A percentile compares a stretch with the other conserved stretches of the same genome.
phyloP scores from a whole-genome alignment of 2,888 invertebrate genomes.

The Tyria jacobaeae region DNA sequence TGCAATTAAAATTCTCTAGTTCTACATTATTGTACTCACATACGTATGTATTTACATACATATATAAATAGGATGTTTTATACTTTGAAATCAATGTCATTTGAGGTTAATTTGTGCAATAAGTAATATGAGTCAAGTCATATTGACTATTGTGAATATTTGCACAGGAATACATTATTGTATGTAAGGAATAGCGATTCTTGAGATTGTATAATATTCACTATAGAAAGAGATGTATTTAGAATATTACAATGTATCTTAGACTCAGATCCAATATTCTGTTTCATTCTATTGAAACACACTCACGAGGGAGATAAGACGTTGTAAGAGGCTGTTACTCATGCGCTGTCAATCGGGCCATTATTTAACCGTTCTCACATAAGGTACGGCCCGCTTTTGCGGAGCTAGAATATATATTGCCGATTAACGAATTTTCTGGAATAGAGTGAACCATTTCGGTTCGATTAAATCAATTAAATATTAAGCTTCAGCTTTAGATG shows the following conservation, averaged over 20 bases:
- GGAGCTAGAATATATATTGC: constrained; percentile 5
- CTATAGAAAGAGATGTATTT: neutral
- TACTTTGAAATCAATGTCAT: too few species aligned
- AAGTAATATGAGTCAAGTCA: too few species aligned
- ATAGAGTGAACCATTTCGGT: neutral
- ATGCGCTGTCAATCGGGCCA: constrained; percentile 44
- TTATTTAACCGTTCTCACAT: constrained; percentile 30
- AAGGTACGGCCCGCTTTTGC: neutral
- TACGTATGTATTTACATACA: too few species aligned
- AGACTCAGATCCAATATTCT: constrained; percentile 5
- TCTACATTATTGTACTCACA: too few species aligned
- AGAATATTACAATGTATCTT: neutral
- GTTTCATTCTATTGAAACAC: constrained; percentile 37
- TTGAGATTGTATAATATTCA: too few species aligned
- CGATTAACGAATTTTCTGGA: neutral
- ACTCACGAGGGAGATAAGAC: constrained; percentile 34
- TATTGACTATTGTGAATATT: too few species aligned
- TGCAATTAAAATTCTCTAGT: too few species aligned
- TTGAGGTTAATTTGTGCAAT: too few species aligned
- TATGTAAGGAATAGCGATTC: too few species aligned
- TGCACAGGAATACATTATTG: too few species aligned
- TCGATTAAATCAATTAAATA: neutral
- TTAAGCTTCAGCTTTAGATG: too few species aligned
- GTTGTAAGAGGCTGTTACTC: constrained; percentile 40
- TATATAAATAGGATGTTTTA: too few species aligned